Evolutionary conservation across 2,888 invertebrate genomes (phyloP), one percentile per base, ranked within the genome.

Genomic region (Pterostichus madidus): DNA sequence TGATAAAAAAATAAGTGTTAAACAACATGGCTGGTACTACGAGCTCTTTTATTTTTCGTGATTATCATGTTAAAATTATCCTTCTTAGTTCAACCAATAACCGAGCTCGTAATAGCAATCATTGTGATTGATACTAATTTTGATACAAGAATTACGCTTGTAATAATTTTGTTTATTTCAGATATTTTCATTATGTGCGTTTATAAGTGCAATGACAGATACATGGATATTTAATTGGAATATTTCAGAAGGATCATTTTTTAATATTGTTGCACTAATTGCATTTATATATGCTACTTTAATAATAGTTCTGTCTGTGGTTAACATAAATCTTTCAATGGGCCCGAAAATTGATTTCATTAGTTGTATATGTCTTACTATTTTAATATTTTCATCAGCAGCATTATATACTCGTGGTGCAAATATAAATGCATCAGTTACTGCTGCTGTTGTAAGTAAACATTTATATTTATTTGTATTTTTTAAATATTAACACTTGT

Each of bases 131-230:
- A 24, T 24, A 24, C 1, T 24, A 24, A 24, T 24, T 24, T 24
- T 24, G 24, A 24, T 24, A 24, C 24, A 2, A 24, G 3, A 24
- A 24, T 2, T 24, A 3, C 3, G 24, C 24, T 24, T 24, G 24
- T 24, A 24, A 24, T 24, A 24, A 24, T 32, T 64, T 13, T 35
- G 8, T 64, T 35, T 79, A n/a, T 79, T 79, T 32, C 15, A 79
- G 79, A 49, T 64, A 49, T 79, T 61, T 64, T 64, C 59, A 46
- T 64, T 59, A 32, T 79, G 64, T 79, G 52, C 79, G n/a, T 64
- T 59, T 79, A 79, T 79, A 46, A 46, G 64, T 31, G 49, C 64
- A 15, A 10, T 79, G 64, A 46, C n/a, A 6, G 10, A 24, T 24
- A 24, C 24, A 24, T 32, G 31, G 31, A 31, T 6, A 0, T 59